Base-by-base conservation (phyloP, 2,797 vertebrate genomes). In the Muraenolepis orangiensis region DNA sequence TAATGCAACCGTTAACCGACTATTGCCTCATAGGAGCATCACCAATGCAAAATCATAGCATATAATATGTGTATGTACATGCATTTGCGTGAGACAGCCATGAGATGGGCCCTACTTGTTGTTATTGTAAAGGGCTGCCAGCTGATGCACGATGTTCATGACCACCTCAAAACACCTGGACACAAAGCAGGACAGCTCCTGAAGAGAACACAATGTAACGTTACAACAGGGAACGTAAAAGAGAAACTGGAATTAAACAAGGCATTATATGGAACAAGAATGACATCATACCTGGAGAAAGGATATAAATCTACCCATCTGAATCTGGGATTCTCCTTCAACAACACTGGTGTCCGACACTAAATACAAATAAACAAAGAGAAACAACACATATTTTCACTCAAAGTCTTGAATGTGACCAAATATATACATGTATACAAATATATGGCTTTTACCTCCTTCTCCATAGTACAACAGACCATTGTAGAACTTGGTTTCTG, bases 111-210 rank as follows among this genome's bases (percentile, higher is more conserved):
- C 88, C 81, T 88, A 92, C 98, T 98, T 99, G 94, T 92, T 98
- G 91, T 91, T 98, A 92, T 94, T 96, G 87, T 99, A 99, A 67
- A 99, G 94, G 66, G 96, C 96, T 73, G 98, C 97, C 91, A 99
- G 84, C 86, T 99, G 98, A 81, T 98, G 96, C 68, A 99, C 95
- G 70, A 98, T 93, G 86, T 96, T 97, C 88, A 98, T 92, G 87
- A 97, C 96, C 73, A 99, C 98, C 90, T 99, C 98, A 0, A 95
- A 97, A 88, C 98, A 99, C 76, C 97, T 93, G 1, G 95, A 94
- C 77, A 99, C 95, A 87, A 98, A 99, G 90, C 98, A 99, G 82
- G 98, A 98, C 71, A 99, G 94, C 77, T 99, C 98, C 98, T 99
- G 87, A 78, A 91, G 91, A 31, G 36, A 40, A 64, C n/a, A 64